Evolutionary conservation across 2,888 invertebrate genomes (phyloP), one percentile per base, ranked within the genome.

Genomic region (Lochmaea crataegi): DNA sequence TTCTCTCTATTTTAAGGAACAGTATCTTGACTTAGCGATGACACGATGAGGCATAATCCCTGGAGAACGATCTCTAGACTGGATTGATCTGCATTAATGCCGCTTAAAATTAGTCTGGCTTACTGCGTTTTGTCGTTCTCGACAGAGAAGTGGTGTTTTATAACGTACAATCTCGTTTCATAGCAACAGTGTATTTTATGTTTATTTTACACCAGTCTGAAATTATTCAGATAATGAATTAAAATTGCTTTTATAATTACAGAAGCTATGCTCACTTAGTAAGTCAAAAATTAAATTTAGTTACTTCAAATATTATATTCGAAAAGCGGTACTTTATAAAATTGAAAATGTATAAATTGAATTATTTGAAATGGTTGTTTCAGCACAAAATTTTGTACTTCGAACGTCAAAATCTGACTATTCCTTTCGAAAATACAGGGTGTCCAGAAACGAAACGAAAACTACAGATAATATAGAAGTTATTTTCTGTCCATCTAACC

Each of bases 51-150:
- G 56, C 32, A 32, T 66, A 66, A 66, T 66, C 66, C 53, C 66
- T 7, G n/a, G 53, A 32, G 66, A 66, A 41, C 66, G 38, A 56
- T 66, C 56, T 42, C 66, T 53, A 56, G 66, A 66, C 56, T 66
- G 32, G 68, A 69, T 69, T 61, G 68, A 69, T 69, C 61, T 61
- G 51, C 61, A 61, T 63, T 69, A 69, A 69, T 69, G 18, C 63
- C 68, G 68, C 51, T 69, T 61, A 69, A 69, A 69, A 69, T 69
- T 69, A 69, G 60, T 68, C 61, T 51, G 26, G 42, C 61, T 63
- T 18, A 41, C 9, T 63, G 26, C 42, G 42, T 63, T 63, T 63
- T 12, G 61, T 42, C 16, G 42, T 63, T 42, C 38, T 16, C 11
- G 61, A 11, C 12, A 9, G 11, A n/a, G 16, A 63, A 42, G 41